Base-by-base conservation (phyloP, 1,140 invertebrate genomes). In the Onthophagus taurus region DNA sequence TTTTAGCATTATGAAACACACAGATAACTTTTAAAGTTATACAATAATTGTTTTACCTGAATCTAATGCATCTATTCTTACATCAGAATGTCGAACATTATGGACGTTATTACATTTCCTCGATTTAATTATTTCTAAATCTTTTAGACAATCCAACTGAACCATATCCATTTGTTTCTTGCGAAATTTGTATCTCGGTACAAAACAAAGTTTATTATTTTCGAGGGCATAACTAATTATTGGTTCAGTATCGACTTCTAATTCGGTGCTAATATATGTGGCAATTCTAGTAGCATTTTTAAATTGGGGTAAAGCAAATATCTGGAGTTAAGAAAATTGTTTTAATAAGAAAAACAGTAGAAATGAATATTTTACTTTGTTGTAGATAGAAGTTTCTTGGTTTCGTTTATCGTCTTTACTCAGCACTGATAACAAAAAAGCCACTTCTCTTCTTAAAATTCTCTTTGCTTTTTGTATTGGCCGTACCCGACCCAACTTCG, bases 81-180 rank as follows among this genome's bases (percentile, higher is more conserved):
- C 44, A 35, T 86, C 80, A 29, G 75, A 67, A 30, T 74, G 65
- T 16, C 64, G 59, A 2, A 88, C 88, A 67, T 93, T n/a, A n/a
- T n/a, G 87, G 53, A 80, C 81, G 43, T 93, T 92, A 39, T 87
- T 84, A 79, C 87, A 91, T 56, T 79, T 84, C 1, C 85, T 91
- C 36, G 77, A 53, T 0, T 85, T 81, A 50, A 93, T 68, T 20
- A 52, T 72, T 7, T 81, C 66, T 51, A 76, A 82, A 59, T 87
- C 84, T 2, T 75, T 64, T 55, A 77, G 68, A 2, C 76, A 78
- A 38, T 69, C 26, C 18, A 88, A 44, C 45, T 71, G 70, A 1
- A 86, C 73, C 81, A 86, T 84, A 53, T 80, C 72, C 83, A 86
- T 86, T 14, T 53, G 57, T 19, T 65, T 63, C 31, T 72, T 68